A percentile compares a stretch with the other conserved stretches of the same genome.
phyloP scores from a whole-genome alignment of 1,140 invertebrate genomes.

The Camponotus floridanus region DNA sequence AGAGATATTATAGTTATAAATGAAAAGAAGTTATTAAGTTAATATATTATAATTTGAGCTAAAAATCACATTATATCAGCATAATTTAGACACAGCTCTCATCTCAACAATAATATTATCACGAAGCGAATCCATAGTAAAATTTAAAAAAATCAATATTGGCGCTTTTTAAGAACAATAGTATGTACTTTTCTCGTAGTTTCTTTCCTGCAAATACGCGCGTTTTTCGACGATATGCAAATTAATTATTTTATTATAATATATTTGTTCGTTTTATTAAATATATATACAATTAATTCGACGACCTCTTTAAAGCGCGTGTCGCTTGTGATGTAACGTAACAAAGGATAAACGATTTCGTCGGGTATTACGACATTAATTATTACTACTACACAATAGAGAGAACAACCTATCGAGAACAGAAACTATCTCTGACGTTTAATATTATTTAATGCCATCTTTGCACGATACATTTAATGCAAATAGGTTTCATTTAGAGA shows the following conservation, averaged over 20 bases:
- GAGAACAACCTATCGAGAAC: neutral
- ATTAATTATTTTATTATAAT: slow-evolving; percentile 50
- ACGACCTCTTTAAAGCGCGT: slow-evolving; percentile 41
- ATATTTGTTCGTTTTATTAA: slow-evolving; percentile 51
- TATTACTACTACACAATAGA: slow-evolving; percentile 37
- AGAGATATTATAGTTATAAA: neutral
- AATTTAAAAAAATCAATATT: slow-evolving; percentile 51
- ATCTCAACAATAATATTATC: slow-evolving; percentile 9
- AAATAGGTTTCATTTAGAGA: slow-evolving; percentile 40
- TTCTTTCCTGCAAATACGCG: slow-evolving; percentile 37
- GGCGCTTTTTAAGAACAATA: slow-evolving; percentile 39
- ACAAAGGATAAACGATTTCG: slow-evolving; percentile 51
- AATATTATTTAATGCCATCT: slow-evolving; percentile 41
- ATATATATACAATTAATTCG: slow-evolving; percentile 53
- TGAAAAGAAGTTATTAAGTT: neutral
- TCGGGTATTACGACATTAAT: slow-evolving; percentile 44
- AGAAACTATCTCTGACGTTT: slow-evolving; percentile 40
- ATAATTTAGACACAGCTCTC: slow-evolving; percentile 13
- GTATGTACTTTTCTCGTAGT: neutral
- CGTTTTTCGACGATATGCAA: slow-evolving; percentile 30
- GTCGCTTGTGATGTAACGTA: slow-evolving; percentile 21
- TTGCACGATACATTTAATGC: slow-evolving; percentile 16
- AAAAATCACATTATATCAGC: neutral
- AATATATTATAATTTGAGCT: neutral
- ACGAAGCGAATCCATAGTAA: neutral